Conservation (phyloP, 2,888 invertebrate species). For the Cyrtodaria siliqua region DNA sequence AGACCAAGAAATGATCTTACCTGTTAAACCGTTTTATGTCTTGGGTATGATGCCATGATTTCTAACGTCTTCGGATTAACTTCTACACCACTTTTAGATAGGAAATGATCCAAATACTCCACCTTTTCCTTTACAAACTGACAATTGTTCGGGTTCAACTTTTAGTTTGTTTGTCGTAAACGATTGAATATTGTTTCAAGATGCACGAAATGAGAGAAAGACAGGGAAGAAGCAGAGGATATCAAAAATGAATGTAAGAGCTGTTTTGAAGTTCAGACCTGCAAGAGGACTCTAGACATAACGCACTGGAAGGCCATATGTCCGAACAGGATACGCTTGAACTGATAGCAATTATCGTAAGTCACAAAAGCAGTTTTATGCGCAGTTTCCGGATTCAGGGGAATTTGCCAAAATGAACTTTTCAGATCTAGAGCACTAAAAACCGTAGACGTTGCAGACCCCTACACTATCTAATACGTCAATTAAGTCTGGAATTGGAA, state of each 20-base stretch:
- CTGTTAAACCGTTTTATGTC: not conserved
- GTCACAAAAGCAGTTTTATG: slow-evolving; percentile 57
- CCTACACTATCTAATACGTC: slow-evolving; percentile 22
- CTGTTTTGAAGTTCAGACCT: slow-evolving; percentile 60
- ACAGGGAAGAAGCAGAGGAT: slow-evolving; percentile 45
- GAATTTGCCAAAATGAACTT: slow-evolving; percentile 55
- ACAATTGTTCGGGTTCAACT: slow-evolving; percentile 55
- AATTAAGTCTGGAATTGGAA: slow-evolving; percentile 14
- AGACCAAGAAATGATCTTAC: not conserved
- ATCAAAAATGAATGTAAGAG: slow-evolving; percentile 52
- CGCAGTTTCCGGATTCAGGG: slow-evolving; percentile 38
- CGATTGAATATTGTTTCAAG: slow-evolving; percentile 42
- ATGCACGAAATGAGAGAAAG: slow-evolving; percentile 57
- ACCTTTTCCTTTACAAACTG: slow-evolving; percentile 2
- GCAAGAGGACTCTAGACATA: slow-evolving; percentile 50
- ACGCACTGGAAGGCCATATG: slow-evolving; percentile 53
- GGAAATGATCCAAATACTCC: not conserved
- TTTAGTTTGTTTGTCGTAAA: slow-evolving; percentile 24
- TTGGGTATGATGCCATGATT: not conserved
- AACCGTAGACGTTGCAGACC: slow-evolving; percentile 5
- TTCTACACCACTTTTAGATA: not conserved
- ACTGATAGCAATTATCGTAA: slow-evolving; percentile 52
- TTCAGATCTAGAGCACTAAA: slow-evolving; percentile 24
- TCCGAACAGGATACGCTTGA: slow-evolving; percentile 60
- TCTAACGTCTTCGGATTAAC: slow-evolving; percentile 4